Evolutionary conservation across 2,113 vertebrate species (phyloP), one percentile per base, ranked within the genome.

Genomic region (Tapirus terrestris): DNA sequence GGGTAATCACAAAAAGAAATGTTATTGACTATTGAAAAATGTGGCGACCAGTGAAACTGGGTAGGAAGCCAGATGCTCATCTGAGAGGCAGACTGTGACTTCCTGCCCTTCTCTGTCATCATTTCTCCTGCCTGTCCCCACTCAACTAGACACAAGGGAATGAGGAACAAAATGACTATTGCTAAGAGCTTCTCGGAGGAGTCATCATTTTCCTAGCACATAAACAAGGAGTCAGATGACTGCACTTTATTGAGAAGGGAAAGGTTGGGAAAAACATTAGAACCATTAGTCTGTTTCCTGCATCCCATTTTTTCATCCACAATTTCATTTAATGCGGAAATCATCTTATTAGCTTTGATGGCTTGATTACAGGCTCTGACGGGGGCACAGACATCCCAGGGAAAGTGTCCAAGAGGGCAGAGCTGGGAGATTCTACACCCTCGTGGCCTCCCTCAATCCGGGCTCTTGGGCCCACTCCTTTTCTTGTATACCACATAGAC

Each of bases 201-300:
- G 39, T 79, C 85, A 75, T 98, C 72, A 31, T 83, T 91, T 96
- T 93, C 91, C 79, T 53, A 75, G 82, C 58, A 85, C 76, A 95
- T 65, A 77, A 96, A 93, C 77, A 83, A 97, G 75, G 82, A 94
- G 45, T 98, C 95, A 87, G 77, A 93, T 97, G 86, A 75, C 77
- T 83, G 79, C 43, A 63, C 36, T 77, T 91, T 82, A 82, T 13
- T 86, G 85, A 76, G 82, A 97, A 86, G 23, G 23, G 61, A 91
- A 97, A 89, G 93, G 73, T 16, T 87, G 70, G 45, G 16, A 7
- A 20, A 61, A 86, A 70, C 77, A 79, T 94, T 93, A 93, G 89
- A 94, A 73, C 77, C 95, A 96, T 97, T 96, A 93, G 89, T 87
- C 83, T 83, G 83, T 88, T 96, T 93, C 84, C 95, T 93, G 77